phyloP scores from a whole-genome alignment of 2,888 invertebrate species.

The Dryomyza anilis region DNA sequence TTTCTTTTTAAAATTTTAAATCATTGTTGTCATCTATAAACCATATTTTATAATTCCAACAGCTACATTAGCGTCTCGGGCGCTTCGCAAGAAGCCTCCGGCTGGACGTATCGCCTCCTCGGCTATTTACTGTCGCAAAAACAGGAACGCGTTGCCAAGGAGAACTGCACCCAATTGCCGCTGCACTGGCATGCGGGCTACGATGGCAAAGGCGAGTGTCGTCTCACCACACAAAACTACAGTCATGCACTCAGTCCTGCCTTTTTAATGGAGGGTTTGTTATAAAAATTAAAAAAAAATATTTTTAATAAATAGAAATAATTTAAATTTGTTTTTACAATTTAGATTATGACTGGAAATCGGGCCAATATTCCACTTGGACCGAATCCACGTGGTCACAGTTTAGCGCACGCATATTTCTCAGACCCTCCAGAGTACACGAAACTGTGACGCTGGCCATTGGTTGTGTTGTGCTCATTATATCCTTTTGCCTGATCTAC shows the following conservation, averaged over 20 bases:
- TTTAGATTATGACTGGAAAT: conserved; percentile 74
- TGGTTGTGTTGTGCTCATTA: conserved; percentile 56
- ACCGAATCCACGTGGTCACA: conserved; percentile 85
- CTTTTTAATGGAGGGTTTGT: conserved; percentile 71
- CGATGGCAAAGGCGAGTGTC: conserved; percentile 72
- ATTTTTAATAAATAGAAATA: no score
- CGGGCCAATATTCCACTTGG: conserved; percentile 83
- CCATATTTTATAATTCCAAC: conserved; percentile 15
- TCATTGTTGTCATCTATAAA: neutral
- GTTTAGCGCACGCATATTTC: conserved; percentile 77
- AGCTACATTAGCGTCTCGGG: conserved; percentile 60
- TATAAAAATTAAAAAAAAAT: neutral
- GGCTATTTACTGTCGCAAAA: conserved; percentile 54
- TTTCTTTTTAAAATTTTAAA: conserved; percentile 3
- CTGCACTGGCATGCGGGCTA: conserved; percentile 71
- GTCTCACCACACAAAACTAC: conserved; percentile 74
- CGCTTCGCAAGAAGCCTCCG: conserved; percentile 54
- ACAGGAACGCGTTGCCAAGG: conserved; percentile 47
- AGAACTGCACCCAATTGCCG: conserved; percentile 62
- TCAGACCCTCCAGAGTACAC: conserved; percentile 66
- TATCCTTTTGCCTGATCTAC: conserved; percentile 59
- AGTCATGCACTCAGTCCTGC: conserved; percentile 83
- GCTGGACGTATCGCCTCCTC: conserved; percentile 57
- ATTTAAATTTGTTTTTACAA: neutral
- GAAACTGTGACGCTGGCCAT: conserved; percentile 55